Conservation (phyloP, 2,888 invertebrate species). For the Deilephila elpenor region DNA sequence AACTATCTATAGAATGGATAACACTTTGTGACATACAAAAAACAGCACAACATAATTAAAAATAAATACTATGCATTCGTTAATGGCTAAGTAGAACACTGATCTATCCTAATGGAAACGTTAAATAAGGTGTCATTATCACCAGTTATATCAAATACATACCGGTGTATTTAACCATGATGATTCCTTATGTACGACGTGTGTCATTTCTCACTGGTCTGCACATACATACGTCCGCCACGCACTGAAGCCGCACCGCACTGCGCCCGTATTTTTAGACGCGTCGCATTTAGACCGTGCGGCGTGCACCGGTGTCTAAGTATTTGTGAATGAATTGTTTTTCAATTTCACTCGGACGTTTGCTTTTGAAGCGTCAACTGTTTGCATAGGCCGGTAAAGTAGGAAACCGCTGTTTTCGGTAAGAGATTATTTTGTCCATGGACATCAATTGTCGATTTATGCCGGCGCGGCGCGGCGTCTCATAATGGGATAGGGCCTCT, state of each 20-base stretch:
- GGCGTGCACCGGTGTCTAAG: neutral
- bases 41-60: neutral
- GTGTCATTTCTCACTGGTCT: neutral
- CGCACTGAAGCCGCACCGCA: neutral
- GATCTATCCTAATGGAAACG: neutral
- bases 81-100: neutral
- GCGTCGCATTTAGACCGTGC: conserved; percentile 12
- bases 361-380: neutral
- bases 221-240: neutral
- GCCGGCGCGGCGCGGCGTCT: too few species aligned
- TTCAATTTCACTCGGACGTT: neutral
- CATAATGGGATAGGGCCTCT: too few species aligned
- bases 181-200: neutral
- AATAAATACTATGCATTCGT: neutral
- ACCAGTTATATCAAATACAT: neutral
- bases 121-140: neutral
- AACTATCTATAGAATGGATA: too few species aligned
- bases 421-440: too few species aligned
- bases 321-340: neutral
- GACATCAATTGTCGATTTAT: too few species aligned
- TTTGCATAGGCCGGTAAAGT: too few species aligned
- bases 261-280: conserved; percentile 14
- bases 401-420: too few species aligned
- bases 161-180: conserved; percentile 11
- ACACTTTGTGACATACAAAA: neutral